These are phyloP conservation scores for Trachurus trachurus DNA, from an alignment of 2,797 vertebrate genomes.

Conservation along the genomic window DNA sequence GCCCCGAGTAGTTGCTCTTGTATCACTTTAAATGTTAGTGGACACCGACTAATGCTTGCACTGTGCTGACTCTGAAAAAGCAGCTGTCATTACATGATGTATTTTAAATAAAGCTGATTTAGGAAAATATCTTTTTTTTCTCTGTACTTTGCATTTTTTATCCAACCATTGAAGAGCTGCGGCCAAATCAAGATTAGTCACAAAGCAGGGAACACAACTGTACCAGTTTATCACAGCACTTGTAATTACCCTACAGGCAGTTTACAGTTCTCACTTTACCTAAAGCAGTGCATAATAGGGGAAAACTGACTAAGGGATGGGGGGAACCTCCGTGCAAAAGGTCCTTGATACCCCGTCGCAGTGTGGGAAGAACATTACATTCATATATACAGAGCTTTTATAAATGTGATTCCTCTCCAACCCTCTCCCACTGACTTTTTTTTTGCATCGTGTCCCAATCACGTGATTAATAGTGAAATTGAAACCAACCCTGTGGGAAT, in stretches of 20 bases:
- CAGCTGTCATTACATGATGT: constrained; percentile 67
- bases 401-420: no score
- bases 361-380: no score
- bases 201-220: not conserved
- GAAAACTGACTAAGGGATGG: not conserved
- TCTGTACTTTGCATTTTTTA: not conserved
- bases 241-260: not conserved
- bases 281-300: not conserved
- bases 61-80: constrained; percentile 64
- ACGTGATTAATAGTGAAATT: no score
- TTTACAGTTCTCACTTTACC: not conserved
- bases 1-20: constrained; percentile 57
- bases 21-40: constrained; percentile 61
- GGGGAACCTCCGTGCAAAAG: not conserved
- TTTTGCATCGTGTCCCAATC: no score
- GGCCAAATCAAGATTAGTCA: not conserved
- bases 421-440: no score
- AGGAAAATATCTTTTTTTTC: constrained; percentile 29
- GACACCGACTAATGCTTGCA: constrained; percentile 76
- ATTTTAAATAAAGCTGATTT: constrained; percentile 81
- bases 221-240: constrained; percentile 1
- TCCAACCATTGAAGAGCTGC: not conserved
- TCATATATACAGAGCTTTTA: no score
- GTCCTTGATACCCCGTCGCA: no score
- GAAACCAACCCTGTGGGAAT: no score